Evolutionary conservation across 1,140 invertebrate species (phyloP).

Genomic region (Brachionus sp.): DNA sequence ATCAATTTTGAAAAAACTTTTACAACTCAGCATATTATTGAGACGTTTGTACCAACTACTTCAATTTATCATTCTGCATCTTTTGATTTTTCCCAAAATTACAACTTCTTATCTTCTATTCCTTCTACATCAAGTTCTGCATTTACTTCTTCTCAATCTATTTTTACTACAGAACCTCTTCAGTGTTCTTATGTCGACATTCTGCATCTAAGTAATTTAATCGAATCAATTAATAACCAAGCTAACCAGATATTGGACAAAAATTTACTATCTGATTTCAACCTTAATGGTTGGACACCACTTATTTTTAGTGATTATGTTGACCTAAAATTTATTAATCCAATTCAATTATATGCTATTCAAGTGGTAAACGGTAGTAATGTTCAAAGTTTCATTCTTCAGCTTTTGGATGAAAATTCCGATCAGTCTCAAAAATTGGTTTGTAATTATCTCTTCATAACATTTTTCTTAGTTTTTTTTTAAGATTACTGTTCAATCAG

Average conservation of each 20-base stretch:
- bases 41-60: neutral
- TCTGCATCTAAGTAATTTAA: neutral
- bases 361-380: constrained; percentile 1
- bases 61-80: neutral
- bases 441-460: neutral
- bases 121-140: neutral
- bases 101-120: neutral
- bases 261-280: neutral
- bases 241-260: neutral
- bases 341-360: neutral
- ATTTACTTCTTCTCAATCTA: neutral
- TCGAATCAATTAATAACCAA: constrained; percentile 5
- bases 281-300: neutral
- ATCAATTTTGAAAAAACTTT: no score
- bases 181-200: neutral
- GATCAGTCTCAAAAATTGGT: neutral
- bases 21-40: no score
- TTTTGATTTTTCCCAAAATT: neutral
- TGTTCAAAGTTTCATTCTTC: neutral
- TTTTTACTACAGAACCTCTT: neutral
- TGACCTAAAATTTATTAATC: neutral
- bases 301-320: neutral
- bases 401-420: neutral
- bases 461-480: neutral
- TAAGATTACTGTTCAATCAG: neutral